Evolutionary conservation across 2,113 vertebrate species (phyloP).

Genomic region (Tamias sibiricus): DNA sequence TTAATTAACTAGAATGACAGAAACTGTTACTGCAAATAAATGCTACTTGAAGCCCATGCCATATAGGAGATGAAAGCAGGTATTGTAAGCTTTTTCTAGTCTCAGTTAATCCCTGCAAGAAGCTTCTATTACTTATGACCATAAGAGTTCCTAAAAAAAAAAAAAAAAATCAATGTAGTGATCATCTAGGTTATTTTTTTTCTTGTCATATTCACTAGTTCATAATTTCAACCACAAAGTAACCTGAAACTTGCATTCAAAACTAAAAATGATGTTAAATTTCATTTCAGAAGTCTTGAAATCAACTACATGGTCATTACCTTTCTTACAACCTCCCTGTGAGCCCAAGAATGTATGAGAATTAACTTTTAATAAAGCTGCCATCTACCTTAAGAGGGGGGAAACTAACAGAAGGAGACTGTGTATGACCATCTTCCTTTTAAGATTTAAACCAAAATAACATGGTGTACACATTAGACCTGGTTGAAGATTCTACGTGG

Average conservation of each 20-base stretch:
- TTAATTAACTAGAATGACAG: conserved; percentile 18
- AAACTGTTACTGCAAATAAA: not conserved
- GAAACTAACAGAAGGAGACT: not conserved
- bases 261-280: not conserved
- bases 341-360: not conserved
- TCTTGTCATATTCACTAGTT: conserved; percentile 47
- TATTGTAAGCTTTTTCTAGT: not conserved
- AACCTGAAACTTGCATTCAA: not conserved
- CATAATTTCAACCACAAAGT: not conserved
- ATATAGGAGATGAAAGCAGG: not conserved
- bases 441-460: not conserved
- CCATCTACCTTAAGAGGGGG: not conserved
- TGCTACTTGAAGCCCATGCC: not conserved
- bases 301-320: not conserved
- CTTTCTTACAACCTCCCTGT: not conserved
- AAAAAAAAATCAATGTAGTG: not conserved
- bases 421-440: not conserved
- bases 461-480: not conserved
- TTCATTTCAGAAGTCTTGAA: not conserved
- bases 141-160: not conserved
- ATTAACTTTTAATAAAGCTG: not conserved
- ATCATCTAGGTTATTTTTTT: not conserved
- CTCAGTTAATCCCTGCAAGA: not conserved
- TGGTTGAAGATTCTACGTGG: not conserved
- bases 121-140: not conserved